Conservation (phyloP, 2,888 invertebrate genomes). For the Tachystola acroxantha region DNA sequence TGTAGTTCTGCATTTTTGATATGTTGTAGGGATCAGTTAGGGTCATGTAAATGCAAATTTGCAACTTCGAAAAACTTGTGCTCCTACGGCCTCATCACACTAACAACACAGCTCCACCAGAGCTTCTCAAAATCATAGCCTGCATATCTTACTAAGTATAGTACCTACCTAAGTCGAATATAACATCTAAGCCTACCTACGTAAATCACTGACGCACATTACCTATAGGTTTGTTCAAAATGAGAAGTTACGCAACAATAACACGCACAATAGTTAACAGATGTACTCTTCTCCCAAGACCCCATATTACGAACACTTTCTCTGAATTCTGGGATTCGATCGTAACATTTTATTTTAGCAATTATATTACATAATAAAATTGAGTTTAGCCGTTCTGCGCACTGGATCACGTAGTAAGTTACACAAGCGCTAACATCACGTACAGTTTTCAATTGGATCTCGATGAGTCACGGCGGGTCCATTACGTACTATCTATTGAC, state of each 20-base stretch:
- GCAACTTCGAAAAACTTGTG: no score
- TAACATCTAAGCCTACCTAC: no score
- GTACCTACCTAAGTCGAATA: no score
- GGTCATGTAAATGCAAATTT: no score
- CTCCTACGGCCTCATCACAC: no score
- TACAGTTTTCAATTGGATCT: slow-evolving; percentile 53
- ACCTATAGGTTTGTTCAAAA: neutral
- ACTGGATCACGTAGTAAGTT: slow-evolving; percentile 69
- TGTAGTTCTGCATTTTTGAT: no score
- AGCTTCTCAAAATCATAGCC: no score
- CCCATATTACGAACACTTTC: slow-evolving; percentile 44
- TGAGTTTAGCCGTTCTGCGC: slow-evolving; percentile 45
- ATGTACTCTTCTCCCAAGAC: slow-evolving; percentile 6
- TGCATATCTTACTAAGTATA: no score
- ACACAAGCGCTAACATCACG: slow-evolving; percentile 64
- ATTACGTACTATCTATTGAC: slow-evolving; percentile 24
- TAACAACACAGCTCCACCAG: no score
- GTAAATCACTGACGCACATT: neutral
- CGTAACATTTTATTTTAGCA: slow-evolving; percentile 63
- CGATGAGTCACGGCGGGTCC: slow-evolving; percentile 51
- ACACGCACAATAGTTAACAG: no score
- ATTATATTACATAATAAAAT: slow-evolving; percentile 65
- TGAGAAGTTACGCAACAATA: neutral
- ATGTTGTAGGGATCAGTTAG: no score
- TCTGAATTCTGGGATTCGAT: slow-evolving; percentile 53